These are phyloP conservation scores for Heteromyza rotundicornis DNA, from an alignment of 2,888 invertebrate species.

Conservation along the genomic window DNA sequence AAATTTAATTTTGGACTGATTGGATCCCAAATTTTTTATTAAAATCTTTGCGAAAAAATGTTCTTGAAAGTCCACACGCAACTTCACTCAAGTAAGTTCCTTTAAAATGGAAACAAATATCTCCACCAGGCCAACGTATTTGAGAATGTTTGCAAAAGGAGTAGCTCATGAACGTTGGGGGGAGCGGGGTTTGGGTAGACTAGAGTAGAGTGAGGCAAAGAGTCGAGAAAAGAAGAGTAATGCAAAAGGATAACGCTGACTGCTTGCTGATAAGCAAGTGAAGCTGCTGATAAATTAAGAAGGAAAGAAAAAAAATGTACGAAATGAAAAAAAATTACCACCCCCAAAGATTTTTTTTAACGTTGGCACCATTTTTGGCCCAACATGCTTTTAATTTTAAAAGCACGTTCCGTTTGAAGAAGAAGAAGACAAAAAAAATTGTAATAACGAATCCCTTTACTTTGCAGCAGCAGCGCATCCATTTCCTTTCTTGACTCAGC, in stretches of 20 bases:
- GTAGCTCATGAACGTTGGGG: background rate
- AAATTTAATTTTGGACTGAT: too few relatives aligned
- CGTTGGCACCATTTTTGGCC: too few relatives aligned
- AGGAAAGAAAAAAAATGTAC: background rate
- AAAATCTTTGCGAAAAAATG: too few relatives aligned
- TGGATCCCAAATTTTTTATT: too few relatives aligned
- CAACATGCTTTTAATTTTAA: slow-evolving; percentile 27
- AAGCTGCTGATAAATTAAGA: slow-evolving; percentile 1
- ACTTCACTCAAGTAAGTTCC: background rate
- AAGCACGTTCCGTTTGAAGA: slow-evolving; percentile 23
- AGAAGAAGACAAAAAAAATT: background rate
- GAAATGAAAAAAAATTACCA: background rate
- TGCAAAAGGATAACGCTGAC: background rate
- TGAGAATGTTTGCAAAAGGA: too few relatives aligned
- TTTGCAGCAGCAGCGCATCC: background rate
- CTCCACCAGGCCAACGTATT: too few relatives aligned
- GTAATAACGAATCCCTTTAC: slow-evolving; percentile 7
- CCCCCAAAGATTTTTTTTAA: slow-evolving; percentile 26
- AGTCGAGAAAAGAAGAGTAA: background rate
- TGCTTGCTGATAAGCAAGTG: background rate
- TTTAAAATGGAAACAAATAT: background rate
- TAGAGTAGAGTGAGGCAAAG: too few relatives aligned
- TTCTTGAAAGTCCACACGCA: background rate
- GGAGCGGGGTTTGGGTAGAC: background rate
- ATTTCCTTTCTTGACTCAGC: too few relatives aligned